Evolutionary conservation across 2,888 invertebrate genomes (phyloP), one percentile per base, ranked within the genome.

Genomic region (Mechanitis messenoides): DNA sequence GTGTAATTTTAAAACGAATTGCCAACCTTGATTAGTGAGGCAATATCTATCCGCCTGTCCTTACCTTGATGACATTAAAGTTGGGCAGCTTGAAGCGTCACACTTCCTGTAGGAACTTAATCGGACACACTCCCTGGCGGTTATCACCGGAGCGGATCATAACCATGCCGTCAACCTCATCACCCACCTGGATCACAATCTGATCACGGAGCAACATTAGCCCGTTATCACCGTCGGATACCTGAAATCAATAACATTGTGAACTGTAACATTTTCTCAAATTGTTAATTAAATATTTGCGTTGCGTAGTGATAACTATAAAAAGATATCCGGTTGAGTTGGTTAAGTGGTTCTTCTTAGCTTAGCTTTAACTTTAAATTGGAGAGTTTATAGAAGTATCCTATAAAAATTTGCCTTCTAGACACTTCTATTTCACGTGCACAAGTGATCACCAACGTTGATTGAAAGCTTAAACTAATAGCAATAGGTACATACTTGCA

Each of bases 41-140:
- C 50, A 7, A 28, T 5, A 28, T 9, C 7, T 11, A 31, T 31
- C 50, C 7, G 9, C 9, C 31, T 9, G 3, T 20, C 42, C 62
- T 58, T 72, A 86, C 86, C 78, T 80, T 82, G 70, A 81, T 79
- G 69, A 81, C 74, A 75, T 81, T 77, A 74, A 85, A 84, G 78
- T 78, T 78, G 71, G 87, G 85, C 70, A 85, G 79, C 75, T 81
- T 82, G 73, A 86, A 85, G 85, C 88, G 96, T 96, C 96, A 97
- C 94, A 97, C 96, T 90, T 98, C 97, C 91, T 97, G 96, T 66
- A 98, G 92, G 81, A 97, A 98, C 84, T 97, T 97, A 53, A 96
- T 87, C n/a, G 98, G 98, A 85, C 98, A 98, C 70, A 96, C 94
- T 63, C 96, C 97, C 85, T 97, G 96, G 72, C 96, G 96, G 90